A percentile compares a stretch with the other conserved stretches of the same genome.
These are phyloP conservation scores for Drosophila affinis DNA, from an alignment of 2,888 invertebrate genomes.

Conservation along the genomic window DNA sequence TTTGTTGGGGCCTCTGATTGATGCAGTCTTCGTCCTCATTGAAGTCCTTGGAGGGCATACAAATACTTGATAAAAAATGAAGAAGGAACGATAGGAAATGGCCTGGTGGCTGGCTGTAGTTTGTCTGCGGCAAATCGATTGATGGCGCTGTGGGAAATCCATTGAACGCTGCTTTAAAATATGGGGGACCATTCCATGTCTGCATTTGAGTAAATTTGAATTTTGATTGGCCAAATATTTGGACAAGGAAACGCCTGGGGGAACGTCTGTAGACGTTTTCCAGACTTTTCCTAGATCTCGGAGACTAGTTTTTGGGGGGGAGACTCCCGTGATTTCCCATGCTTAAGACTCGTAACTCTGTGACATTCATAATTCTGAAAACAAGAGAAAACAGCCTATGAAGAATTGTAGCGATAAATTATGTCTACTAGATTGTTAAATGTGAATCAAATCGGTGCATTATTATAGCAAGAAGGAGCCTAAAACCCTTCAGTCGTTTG, in stretches of 20 bases:
- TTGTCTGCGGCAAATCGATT: conserved; percentile 2
- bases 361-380: too few relatives aligned
- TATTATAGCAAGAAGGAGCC: too few relatives aligned
- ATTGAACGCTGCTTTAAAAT: conserved; percentile 5
- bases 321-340: too few relatives aligned
- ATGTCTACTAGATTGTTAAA: too few relatives aligned
- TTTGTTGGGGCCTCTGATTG: conserved; percentile 55
- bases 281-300: too few relatives aligned
- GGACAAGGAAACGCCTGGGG: background rate
- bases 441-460: too few relatives aligned
- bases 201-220: background rate
- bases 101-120: background rate
- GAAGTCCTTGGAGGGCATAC: conserved; percentile 8
- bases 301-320: too few relatives aligned
- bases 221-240: background rate
- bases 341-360: too few relatives aligned
- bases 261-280: too few relatives aligned
- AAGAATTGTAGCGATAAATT: too few relatives aligned
- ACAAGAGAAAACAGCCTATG: too few relatives aligned
- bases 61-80: conserved; percentile 3
- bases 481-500: too few relatives aligned
- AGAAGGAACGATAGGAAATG: background rate
- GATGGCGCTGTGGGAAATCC: background rate
- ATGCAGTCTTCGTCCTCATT: conserved; percentile 40
- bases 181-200: background rate